Conservation (phyloP, 2,888 invertebrate genomes). For the Branchinecta sandiegonensis region DNA sequence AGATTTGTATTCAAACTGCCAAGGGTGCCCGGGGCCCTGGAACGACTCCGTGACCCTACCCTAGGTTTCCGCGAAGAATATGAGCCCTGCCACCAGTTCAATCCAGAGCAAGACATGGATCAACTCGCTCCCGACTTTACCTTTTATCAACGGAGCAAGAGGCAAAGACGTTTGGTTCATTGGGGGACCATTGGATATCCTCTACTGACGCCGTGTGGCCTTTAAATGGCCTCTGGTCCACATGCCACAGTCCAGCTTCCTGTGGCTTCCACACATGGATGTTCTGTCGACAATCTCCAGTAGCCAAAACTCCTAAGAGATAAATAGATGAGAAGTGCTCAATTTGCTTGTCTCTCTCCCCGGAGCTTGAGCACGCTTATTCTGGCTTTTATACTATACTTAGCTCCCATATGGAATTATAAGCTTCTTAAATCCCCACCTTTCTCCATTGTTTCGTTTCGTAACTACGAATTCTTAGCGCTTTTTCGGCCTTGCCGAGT, state of each 20-base stretch:
- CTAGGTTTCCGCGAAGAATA: too few relatives aligned
- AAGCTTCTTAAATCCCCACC: too few relatives aligned
- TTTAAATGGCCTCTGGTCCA: constrained; percentile 71
- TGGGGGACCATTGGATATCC: constrained; percentile 98
- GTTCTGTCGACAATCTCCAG: constrained; percentile 82
- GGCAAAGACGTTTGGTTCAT: constrained; percentile 70
- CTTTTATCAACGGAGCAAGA: constrained; percentile 75
- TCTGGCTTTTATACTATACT: too few relatives aligned
- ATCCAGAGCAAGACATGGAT: too few relatives aligned
- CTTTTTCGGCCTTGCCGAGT: too few relatives aligned
- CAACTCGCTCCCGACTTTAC: constrained; percentile 31
- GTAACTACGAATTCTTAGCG: too few relatives aligned
- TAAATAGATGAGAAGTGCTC: not conserved
- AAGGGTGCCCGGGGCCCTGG: too few relatives aligned
- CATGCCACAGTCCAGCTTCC: constrained; percentile 63
- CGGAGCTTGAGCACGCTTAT: not conserved
- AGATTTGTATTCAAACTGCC: too few relatives aligned
- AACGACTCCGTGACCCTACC: too few relatives aligned
- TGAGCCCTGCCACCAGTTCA: too few relatives aligned
- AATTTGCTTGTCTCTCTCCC: not conserved
- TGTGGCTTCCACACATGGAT: constrained; percentile 85
- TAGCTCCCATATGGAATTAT: too few relatives aligned
- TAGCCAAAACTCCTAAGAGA: constrained; percentile 54
- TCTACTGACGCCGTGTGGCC: constrained; percentile 89
- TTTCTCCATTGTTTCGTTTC: too few relatives aligned